These are phyloP conservation scores for Oscheius sp. DNA, from an alignment of 2,888 invertebrate species.

Conservation along the genomic window DNA sequence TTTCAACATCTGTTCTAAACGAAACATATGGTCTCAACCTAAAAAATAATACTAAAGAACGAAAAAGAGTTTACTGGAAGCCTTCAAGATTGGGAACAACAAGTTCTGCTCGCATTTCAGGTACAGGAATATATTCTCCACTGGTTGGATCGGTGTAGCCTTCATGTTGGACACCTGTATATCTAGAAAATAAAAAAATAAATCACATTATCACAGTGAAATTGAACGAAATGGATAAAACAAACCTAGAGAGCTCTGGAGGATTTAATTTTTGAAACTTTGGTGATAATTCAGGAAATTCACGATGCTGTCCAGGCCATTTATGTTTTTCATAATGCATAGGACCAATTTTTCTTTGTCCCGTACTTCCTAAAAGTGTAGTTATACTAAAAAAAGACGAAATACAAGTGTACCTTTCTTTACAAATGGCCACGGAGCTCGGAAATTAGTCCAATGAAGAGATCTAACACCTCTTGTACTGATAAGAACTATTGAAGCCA, in stretches of 20 bases:
- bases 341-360: slow-evolving; percentile 71
- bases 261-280: slow-evolving; percentile 67
- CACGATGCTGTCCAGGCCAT: slow-evolving; percentile 69
- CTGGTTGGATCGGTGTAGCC: slow-evolving; percentile 64
- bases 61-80: slow-evolving; percentile 79
- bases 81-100: slow-evolving; percentile 89
- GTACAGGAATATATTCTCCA: slow-evolving; percentile 77
- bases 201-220: too few species aligned
- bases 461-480: slow-evolving; percentile 61
- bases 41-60: slow-evolving; percentile 63
- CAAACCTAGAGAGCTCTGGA: slow-evolving; percentile 54
- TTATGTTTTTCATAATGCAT: slow-evolving; percentile 58
- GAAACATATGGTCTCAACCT: slow-evolving; percentile 93
- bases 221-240: slow-evolving; percentile 9
- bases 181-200: slow-evolving; percentile 43
- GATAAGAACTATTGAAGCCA: slow-evolving; percentile 26
- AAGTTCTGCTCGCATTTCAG: slow-evolving; percentile 91
- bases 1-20: slow-evolving; percentile 78
- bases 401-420: slow-evolving; percentile 60
- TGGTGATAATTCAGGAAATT: slow-evolving; percentile 70
- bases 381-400: not conserved
- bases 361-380: slow-evolving; percentile 47
- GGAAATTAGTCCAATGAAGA: slow-evolving; percentile 59
- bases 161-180: slow-evolving; percentile 65
- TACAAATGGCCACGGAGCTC: slow-evolving; percentile 71